Base-by-base conservation (phyloP, 2,797 vertebrate species). In the Aeoliscus strigatus region DNA sequence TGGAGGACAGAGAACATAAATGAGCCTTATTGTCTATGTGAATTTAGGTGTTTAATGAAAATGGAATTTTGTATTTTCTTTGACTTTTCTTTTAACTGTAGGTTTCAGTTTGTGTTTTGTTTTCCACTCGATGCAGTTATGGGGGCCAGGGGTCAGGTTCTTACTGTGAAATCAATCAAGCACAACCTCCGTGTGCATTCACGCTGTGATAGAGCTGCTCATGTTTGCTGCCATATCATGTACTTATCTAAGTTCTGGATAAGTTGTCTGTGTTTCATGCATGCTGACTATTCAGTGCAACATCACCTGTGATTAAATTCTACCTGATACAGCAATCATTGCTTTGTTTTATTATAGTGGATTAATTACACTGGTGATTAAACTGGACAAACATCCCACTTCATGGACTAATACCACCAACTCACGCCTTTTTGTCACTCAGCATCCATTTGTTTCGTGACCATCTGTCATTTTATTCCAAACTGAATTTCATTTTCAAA, bases 231-330 rank as follows among this genome's bases (percentile, higher is more conserved):
- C 16, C 39, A 41, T 51, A 39, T 56, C 38, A 51, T 42, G 12
- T 32, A 27, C 50, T 47, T 60, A 39, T 58, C 39, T 36, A 29
- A 39, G 10, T 25, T 41, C 13, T 16, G 36, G 45, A 59, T 64
- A 46, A 48, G 35, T 63, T 66, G 52, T 44, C 30, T 36, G 23
- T 68, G 29, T 60, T 39, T 52, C 23, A 42, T 63, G 70, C 69
- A 75, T 73, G 61, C 56, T 63, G 27, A 58, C 30, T 61, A 39
- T 51, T 67, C 24, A 42, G 27, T 67, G 47, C 55, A 52, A 49
- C 34, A 17, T 60, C 29, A 28, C 40, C 10, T 35, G 23, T 52
- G 52, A 83, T 81, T 79, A 83, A 77, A 46, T 39, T n/a, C 14
- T 40, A 21, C 2, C 35, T 63, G 56, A 60, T 50, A 18, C 39